A percentile compares a stretch with the other conserved stretches of the same genome.
phyloP scores from a whole-genome alignment of 1,140 invertebrate genomes.

The Cylas formicarius region DNA sequence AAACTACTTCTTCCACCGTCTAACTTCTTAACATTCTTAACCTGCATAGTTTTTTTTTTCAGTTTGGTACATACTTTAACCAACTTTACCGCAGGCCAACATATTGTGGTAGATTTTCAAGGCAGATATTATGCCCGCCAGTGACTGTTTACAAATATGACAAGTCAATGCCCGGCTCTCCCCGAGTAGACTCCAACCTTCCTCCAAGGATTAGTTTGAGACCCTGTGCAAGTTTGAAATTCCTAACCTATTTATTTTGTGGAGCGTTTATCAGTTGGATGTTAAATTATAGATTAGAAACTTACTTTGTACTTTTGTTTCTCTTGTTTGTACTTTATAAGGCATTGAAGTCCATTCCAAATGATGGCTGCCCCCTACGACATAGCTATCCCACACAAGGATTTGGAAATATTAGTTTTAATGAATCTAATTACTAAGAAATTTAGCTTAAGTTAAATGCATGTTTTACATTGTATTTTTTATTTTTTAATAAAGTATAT shows the following conservation, averaged over 20 bases:
- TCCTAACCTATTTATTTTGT: slow-evolving; percentile 42
- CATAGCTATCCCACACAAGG: slow-evolving; percentile 29
- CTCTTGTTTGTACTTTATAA: slow-evolving; percentile 28
- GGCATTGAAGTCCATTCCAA: slow-evolving; percentile 25
- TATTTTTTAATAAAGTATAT: no score
- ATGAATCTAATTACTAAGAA: no score
- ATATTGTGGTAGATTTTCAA: slow-evolving; percentile 55
- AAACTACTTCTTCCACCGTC: no score
- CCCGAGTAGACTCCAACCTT: slow-evolving; percentile 47
- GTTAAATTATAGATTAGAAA: slow-evolving; percentile 27
- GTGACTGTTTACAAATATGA: slow-evolving; percentile 52
- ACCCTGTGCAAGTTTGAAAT: slow-evolving; percentile 56
- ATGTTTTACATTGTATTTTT: neutral
- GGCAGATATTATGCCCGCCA: slow-evolving; percentile 58
- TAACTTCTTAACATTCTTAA: neutral
- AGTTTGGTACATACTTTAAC: slow-evolving; percentile 58
- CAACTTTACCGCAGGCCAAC: slow-evolving; percentile 54
- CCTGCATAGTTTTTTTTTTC: slow-evolving; percentile 39
- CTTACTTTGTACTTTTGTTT: slow-evolving; percentile 28
- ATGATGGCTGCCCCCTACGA: slow-evolving; percentile 10
- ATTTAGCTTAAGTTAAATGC: neutral
- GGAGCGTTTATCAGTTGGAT: slow-evolving; percentile 25
- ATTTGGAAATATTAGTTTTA: slow-evolving; percentile 33
- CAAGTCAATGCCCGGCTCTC: slow-evolving; percentile 50
- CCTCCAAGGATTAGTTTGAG: slow-evolving; percentile 66